These are phyloP conservation scores for Dreissena polymorpha DNA, from an alignment of 1,140 invertebrate genomes.

Conservation along the genomic window DNA sequence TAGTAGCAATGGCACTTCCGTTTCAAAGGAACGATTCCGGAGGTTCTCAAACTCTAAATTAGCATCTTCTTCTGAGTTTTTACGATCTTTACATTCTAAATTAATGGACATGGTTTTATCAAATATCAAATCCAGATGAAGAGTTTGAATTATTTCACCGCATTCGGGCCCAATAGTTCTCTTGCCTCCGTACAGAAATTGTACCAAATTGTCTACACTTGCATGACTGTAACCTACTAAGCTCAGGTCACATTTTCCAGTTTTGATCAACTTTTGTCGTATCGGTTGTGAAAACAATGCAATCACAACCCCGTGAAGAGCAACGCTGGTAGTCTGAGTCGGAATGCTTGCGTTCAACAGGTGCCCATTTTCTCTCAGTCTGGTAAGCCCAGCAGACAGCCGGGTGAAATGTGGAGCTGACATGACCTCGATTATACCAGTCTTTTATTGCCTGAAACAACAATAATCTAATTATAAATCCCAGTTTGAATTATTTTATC, in stretches of 20 bases:
- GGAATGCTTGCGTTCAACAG: constrained; percentile 13
- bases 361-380: not conserved
- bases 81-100: constrained; percentile 33
- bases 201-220: constrained; percentile 32
- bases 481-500: no score
- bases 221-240: constrained; percentile 1
- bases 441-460: no score
- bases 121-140: constrained; percentile 33
- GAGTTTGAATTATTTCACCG: constrained; percentile 29
- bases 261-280: not conserved
- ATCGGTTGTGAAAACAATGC: constrained; percentile 23
- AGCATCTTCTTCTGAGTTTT: constrained; percentile 4
- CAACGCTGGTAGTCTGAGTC: not conserved
- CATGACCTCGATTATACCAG: constrained; percentile 3
- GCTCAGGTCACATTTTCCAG: not conserved
- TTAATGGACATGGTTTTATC: constrained; percentile 37
- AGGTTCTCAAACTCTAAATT: constrained; percentile 37
- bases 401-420: constrained; percentile 28
- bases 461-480: no score
- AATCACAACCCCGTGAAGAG: constrained; percentile 18
- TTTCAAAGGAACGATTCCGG: constrained; percentile 42
- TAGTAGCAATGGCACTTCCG: constrained; percentile 39
- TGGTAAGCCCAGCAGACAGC: constrained; percentile 14
- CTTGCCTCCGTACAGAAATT: constrained; percentile 41
- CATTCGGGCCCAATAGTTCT: not conserved